Evolutionary conservation across 2,797 vertebrate species (phyloP).

Genomic region (Melopsittacus undulatus): DNA sequence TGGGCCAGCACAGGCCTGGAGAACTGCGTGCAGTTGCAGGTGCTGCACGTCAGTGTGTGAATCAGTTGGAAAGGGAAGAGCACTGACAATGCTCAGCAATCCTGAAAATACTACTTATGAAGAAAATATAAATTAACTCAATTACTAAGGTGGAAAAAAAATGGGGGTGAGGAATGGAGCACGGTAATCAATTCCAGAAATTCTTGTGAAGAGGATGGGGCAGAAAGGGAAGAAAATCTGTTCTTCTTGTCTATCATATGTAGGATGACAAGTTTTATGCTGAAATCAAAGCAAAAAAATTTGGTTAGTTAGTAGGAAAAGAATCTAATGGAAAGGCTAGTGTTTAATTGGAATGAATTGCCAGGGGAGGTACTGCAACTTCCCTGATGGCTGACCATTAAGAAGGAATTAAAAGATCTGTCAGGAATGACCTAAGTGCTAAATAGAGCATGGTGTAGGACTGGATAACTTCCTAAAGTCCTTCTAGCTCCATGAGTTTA

Average conservation of each 20-base stretch:
- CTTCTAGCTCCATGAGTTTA: not conserved
- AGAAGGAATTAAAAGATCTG: not conserved
- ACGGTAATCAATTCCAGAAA: not conserved
- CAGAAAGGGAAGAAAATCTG: not conserved
- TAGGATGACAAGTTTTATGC: not conserved
- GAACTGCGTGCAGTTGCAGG: not conserved
- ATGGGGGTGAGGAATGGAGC: not conserved
- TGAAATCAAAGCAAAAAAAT: not conserved
- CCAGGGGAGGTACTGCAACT: not conserved
- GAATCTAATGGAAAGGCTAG: not conserved
- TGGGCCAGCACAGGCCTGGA: not conserved
- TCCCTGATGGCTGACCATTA: not conserved
- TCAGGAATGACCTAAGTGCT: not conserved
- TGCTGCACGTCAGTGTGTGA: not conserved
- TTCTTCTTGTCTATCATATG: not conserved
- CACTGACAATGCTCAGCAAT: not conserved
- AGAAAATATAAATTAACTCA: not conserved
- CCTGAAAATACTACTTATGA: not conserved
- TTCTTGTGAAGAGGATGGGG: not conserved
- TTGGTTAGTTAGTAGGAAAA: not conserved
- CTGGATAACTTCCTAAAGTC: not conserved
- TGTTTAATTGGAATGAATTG: not conserved
- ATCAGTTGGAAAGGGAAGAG: not conserved
- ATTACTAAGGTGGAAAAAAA: not conserved
- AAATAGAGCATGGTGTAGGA: not conserved